Conservation (phyloP, 1,140 invertebrate species). For the Neotoxoptera formosana region DNA sequence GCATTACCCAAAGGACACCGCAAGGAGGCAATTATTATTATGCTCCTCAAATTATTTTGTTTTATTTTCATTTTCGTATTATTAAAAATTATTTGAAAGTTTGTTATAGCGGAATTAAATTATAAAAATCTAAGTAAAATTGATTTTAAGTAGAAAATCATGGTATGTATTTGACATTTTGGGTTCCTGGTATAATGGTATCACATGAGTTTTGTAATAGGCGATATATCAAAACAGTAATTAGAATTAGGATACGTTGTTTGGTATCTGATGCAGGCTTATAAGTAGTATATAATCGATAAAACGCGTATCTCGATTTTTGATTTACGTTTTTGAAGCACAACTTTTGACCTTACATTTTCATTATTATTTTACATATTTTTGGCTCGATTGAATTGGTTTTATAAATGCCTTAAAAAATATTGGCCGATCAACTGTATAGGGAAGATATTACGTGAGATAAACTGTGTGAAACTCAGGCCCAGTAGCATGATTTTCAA, state of each 20-base stretch:
- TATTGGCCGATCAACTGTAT: no score
- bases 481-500: background rate
- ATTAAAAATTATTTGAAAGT: no score
- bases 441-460: background rate
- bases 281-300: background rate
- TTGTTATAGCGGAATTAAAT: no score
- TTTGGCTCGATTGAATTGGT: background rate
- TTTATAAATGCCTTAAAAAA: background rate
- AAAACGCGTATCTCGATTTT: background rate
- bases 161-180: no score
- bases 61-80: no score
- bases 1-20: no score
- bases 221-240: background rate
- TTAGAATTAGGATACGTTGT: background rate
- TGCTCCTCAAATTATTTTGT: no score
- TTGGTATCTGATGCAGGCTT: background rate
- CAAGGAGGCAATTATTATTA: no score
- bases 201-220: background rate
- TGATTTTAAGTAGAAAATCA: no score
- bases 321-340: background rate
- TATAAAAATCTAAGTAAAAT: no score
- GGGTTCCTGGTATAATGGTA: no score
- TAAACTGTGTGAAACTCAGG: background rate
- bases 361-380: background rate
- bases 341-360: background rate